Evolutionary conservation across 2,797 vertebrate genomes (phyloP).

Genomic region (Lacerta agilis): DNA sequence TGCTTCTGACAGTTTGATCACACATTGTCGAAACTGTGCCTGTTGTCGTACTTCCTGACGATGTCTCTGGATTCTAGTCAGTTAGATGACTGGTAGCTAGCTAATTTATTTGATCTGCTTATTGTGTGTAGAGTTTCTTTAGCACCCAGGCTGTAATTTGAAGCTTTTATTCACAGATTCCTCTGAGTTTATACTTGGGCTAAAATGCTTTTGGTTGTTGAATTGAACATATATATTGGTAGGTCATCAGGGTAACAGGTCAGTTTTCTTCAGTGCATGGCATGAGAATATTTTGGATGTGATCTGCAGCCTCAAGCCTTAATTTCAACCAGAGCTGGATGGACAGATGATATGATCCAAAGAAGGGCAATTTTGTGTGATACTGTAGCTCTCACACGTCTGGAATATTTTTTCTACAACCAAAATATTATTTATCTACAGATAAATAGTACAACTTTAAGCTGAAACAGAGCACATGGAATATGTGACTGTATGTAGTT

Average conservation of each 20-base stretch:
- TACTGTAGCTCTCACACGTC: neutral
- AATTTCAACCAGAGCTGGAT: neutral
- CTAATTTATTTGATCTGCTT: neutral
- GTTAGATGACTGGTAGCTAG: neutral
- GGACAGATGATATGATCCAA: neutral
- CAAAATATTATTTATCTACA: neutral
- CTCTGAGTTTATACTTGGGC: neutral
- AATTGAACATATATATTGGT: neutral
- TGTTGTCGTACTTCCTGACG: neutral
- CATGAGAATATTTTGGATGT: neutral
- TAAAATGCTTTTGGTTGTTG: neutral
- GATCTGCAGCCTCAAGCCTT: neutral
- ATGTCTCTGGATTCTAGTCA: neutral
- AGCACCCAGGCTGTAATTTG: neutral
- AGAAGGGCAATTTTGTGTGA: neutral
- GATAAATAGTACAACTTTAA: too few relatives aligned
- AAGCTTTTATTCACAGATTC: neutral
- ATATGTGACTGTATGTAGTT: too few relatives aligned
- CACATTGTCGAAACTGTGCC: neutral
- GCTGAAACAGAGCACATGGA: too few relatives aligned
- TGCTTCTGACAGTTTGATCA: constrained; percentile 27
- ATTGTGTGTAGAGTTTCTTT: neutral
- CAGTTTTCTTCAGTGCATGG: neutral
- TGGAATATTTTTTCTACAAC: neutral
- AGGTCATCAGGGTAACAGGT: neutral